Base-by-base conservation (phyloP, 2,113 vertebrate genomes). In the Mugil cephalus region DNA sequence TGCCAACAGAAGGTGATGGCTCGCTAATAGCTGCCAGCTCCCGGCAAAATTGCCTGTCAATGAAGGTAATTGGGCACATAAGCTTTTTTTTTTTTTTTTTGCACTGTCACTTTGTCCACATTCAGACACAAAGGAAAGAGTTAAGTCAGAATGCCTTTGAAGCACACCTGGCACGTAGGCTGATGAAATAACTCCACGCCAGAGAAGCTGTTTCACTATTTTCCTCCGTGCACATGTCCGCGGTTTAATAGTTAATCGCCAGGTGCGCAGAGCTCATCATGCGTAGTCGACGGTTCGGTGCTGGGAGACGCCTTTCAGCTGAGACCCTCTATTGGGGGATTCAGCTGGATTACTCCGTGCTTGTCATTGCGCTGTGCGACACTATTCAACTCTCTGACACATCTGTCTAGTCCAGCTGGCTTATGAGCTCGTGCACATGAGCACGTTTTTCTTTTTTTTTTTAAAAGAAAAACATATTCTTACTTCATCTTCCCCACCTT, bases 21-120 rank as follows among this genome's bases (percentile, higher is more conserved):
- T 80, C 38, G 67, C 77, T 91, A 91, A 91, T 86, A 84, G 87
- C 82, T 85, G 83, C 79, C 79, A 81, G 73, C 74, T 68, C 69
- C 70, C 11, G 71, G 82, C 73, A 87, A 86, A 91, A 89, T 91
- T 88, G 86, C 83, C 83, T 88, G 88, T 89, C 89, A 87, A 80
- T 91, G 84, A 87, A 74, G 51, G 80, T 91, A 91, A 89, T 91
- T 90, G 84, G 79, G 48, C 81, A 84, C 80, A 83, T 74, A 79
- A 72, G 73, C 81, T 30, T 30, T 30, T 30, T 30, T 30, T 30
- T 30, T 30, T 78, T 76, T 83, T 86, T 68, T 85, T 65, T 76
- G 65, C 69, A 74, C 67, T 89, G 87, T 83, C 80, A 82, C 53
- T 83, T 77, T 10, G 8, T 85, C 69, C 47, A 58, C 80, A 79